Base-by-base conservation (phyloP, 2,797 vertebrate species). In the Crocidura indochinensis region DNA sequence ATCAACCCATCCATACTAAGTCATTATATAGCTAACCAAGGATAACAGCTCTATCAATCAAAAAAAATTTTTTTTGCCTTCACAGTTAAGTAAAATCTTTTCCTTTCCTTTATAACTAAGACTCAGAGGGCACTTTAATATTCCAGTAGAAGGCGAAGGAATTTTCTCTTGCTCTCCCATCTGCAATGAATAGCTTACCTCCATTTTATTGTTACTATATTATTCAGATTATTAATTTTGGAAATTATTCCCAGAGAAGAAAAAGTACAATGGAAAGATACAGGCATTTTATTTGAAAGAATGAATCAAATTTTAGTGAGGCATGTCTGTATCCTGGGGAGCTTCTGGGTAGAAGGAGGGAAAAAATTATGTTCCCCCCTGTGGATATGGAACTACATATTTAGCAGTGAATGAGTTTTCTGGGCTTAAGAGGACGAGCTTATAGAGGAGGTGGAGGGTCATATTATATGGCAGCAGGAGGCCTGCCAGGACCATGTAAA, bases 41-140 rank as follows among this genome's bases (percentile, higher is more conserved):
- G 87, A 72, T 94, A 96, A 96, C n/a, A 95, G 96, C 96, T 92
- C 88, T 94, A 92, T 96, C 97, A 88, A 95, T 96, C 93, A 93
- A 96, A 93, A 75, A 93, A 96, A 93, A 75, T 93, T 85, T 76
- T 87, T 38, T 76, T 75, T 87, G n/a, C 0, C 91, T 97, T 91
- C 4, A 4, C 62, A 79, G 0, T 4, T 93, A 91, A 96, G 89
- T 49, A 76, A 72, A 90, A 93, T 95, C 95, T 96, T 93, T 83
- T 83, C 62, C 84, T 94, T 92, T 47, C 68, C 31, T 94, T 90
- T 93, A 76, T 91, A 91, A 88, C 49, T 75, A 46, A 94, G 96
- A 87, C 9, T 10, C 10, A 92, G 71, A 94, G 73, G 64, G 53
- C 77, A 81, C 79, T 82, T 93, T 83, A 77, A 90, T 94, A 94